Evolutionary conservation across 2,888 invertebrate genomes (phyloP).

Genomic region (Lasioglossum vierecki): DNA sequence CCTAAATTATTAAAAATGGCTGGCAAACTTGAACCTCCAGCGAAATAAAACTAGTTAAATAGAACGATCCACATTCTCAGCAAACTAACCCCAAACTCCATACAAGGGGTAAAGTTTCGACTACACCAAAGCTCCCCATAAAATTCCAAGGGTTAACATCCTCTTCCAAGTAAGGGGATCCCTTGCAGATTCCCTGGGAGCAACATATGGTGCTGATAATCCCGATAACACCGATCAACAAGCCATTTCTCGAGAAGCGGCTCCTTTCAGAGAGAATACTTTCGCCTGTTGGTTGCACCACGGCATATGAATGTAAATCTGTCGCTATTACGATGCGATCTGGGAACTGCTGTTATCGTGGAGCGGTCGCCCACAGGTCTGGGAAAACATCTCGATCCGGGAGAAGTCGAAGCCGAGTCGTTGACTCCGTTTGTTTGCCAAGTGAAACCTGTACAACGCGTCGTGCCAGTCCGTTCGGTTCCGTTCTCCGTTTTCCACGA

Average conservation of each 20-base stretch:
- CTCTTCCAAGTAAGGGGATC: neutral
- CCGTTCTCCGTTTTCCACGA: neutral
- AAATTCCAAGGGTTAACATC: neutral
- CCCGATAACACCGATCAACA: neutral
- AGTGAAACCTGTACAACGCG: neutral
- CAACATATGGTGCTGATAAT: neutral
- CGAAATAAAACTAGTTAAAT: neutral
- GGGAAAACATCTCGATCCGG: neutral
- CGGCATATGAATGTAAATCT: slow-evolving; percentile 6
- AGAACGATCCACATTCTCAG: neutral
- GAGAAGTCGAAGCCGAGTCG: neutral
- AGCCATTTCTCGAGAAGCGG: neutral
- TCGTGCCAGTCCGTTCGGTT: neutral
- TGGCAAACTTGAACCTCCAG: neutral
- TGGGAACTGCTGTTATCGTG: neutral
- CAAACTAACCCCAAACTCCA: neutral
- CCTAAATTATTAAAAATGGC: neutral
- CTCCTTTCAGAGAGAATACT: slow-evolving; percentile 2
- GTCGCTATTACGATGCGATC: slow-evolving; percentile 7
- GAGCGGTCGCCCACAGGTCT: slow-evolving; percentile 6
- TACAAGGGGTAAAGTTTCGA: neutral
- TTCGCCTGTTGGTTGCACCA: neutral
- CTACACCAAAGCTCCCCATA: neutral
- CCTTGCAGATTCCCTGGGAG: neutral
- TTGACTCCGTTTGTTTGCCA: neutral